These are phyloP conservation scores for Neoscelio sp. DNA, from an alignment of 2,888 invertebrate genomes.

Conservation along the genomic window DNA sequence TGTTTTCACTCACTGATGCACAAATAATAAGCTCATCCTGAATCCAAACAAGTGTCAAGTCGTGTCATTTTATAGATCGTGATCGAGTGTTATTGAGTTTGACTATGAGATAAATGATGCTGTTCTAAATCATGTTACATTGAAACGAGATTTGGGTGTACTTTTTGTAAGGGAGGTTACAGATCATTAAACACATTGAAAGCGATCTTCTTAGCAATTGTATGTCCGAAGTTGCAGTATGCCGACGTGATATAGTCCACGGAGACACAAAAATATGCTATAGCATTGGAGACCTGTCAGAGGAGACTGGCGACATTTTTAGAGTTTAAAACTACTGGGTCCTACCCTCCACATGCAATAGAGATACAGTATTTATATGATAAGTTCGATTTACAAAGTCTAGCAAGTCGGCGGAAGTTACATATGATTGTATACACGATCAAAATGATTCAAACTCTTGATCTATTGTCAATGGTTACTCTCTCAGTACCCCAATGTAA, in stretches of 20 bases:
- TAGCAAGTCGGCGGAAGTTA: background rate
- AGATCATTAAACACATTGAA: background rate
- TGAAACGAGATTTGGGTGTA: background rate
- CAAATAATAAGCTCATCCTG: background rate
- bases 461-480: too few relatives aligned
- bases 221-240: background rate
- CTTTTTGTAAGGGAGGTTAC: too few relatives aligned
- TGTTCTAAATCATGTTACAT: background rate
- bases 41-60: slow-evolving; percentile 12
- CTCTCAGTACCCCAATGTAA: too few relatives aligned
- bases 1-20: too few relatives aligned
- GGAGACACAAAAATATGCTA: too few relatives aligned
- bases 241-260: background rate
- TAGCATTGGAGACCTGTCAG: too few relatives aligned
- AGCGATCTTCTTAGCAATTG: background rate
- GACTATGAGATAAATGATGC: background rate
- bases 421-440: background rate
- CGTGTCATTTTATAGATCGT: slow-evolving; percentile 13
- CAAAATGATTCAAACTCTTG: too few relatives aligned
- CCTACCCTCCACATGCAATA: background rate
- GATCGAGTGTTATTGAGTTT: background rate
- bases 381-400: background rate
- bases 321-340: background rate
- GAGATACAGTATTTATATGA: background rate
- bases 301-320: background rate